Evolutionary conservation across 92 coral and sea anemone species (phyloP).

Genomic region (Isaurus tuberculatus): DNA sequence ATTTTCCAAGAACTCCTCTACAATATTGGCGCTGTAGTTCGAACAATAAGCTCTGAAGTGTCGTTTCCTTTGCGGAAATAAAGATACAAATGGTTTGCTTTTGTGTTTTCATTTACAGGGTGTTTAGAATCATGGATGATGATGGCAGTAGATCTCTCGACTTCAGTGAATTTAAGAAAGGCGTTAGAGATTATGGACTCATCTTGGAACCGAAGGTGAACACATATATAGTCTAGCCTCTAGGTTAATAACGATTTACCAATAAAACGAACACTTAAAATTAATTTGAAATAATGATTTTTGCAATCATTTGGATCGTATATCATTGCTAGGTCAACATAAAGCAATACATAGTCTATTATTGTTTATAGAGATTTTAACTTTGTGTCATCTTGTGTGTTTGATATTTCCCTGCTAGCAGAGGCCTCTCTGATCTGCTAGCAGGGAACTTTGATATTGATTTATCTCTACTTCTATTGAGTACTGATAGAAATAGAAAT

Average conservation of each 20-base stretch:
- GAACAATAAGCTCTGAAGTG: background rate
- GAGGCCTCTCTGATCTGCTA: too few species aligned
- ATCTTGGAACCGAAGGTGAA: constrained; percentile 91
- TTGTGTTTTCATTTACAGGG: constrained; percentile 58
- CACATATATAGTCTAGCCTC: background rate
- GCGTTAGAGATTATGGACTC: constrained; percentile 91
- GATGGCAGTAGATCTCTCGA: constrained; percentile 86
- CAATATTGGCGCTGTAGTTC: background rate
- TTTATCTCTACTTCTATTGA: too few species aligned
- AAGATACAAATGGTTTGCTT: background rate
- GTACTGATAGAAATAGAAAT: too few species aligned
- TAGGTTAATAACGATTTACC: too few species aligned
- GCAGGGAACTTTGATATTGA: too few species aligned
- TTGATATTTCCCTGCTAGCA: too few species aligned
- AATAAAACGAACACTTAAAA: too few species aligned
- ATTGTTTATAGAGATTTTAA: too few species aligned
- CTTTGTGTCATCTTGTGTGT: too few species aligned
- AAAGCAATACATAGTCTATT: too few species aligned
- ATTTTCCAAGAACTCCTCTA: background rate
- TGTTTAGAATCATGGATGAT: constrained; percentile 97
- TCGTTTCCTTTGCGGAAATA: background rate
- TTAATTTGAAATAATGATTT: too few species aligned
- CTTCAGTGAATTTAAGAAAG: constrained; percentile 93
- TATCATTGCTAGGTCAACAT: background rate
- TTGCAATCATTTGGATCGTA: background rate